Percentiles rank a stretch among this genome's conserved stretches.
These are phyloP conservation scores for Schizopygopsis pylzovi DNA, from an alignment of 2,797 vertebrate species.

Conservation along the genomic window DNA sequence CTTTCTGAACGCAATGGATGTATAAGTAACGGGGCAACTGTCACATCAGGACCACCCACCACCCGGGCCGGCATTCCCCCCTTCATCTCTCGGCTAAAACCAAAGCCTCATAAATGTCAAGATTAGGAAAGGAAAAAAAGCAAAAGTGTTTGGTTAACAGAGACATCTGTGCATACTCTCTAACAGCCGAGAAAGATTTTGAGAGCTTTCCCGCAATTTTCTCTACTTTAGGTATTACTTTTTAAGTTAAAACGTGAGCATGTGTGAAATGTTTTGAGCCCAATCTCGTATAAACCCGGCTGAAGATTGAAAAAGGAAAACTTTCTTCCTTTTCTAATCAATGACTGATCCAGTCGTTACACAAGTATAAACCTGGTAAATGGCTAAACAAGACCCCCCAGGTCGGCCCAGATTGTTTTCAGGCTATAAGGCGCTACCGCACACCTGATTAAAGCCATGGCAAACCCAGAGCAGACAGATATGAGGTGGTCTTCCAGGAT, in stretches of 20 bases:
- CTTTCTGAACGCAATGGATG: constrained; percentile 76
- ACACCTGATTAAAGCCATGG: constrained; percentile 59
- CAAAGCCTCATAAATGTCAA: constrained; percentile 61
- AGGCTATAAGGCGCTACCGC: constrained; percentile 53
- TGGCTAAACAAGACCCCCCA: constrained; percentile 52
- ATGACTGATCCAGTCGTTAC: constrained; percentile 59
- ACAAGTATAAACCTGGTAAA: constrained; percentile 52
- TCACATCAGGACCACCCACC: constrained; percentile 75
- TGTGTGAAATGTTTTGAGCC: constrained; percentile 42
- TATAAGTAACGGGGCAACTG: constrained; percentile 78
- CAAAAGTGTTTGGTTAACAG: constrained; percentile 56
- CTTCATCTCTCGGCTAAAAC: constrained; percentile 67
- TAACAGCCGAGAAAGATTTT: constrained; percentile 27
- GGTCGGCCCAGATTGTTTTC: constrained; percentile 36
- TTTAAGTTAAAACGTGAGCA: constrained; percentile 30
- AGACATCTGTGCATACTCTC: constrained; percentile 46
- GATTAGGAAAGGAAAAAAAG: constrained; percentile 48
- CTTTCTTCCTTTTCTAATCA: constrained; percentile 57
- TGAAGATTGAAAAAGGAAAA: constrained; percentile 52
- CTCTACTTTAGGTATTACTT: constrained; percentile 43
- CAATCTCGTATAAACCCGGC: not conserved
- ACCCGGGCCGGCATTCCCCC: constrained; percentile 57
- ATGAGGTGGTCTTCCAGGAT: constrained; percentile 57
- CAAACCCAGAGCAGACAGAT: constrained; percentile 46
- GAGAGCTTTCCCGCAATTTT: constrained; percentile 34